A percentile compares a stretch with the other conserved stretches of the same genome.
These are phyloP conservation scores for Drosophila conformis DNA, from an alignment of 2,888 invertebrate species.

Conservation along the genomic window DNA sequence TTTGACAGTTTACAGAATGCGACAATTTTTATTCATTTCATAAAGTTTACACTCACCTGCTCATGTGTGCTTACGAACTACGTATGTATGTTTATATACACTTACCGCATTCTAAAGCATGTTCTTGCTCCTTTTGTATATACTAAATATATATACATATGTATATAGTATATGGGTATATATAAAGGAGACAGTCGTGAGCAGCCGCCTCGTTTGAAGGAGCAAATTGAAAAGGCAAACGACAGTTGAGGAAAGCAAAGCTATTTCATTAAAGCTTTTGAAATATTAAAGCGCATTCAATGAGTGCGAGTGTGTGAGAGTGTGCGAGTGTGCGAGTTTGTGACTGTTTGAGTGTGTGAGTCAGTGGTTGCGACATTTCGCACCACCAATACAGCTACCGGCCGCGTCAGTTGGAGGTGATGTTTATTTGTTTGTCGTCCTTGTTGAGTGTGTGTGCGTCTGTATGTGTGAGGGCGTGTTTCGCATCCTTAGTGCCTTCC, in stretches of 20 bases:
- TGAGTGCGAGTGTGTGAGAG: conserved; percentile 29
- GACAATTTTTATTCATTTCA: conserved; percentile 63
- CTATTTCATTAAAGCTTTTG: conserved; percentile 78
- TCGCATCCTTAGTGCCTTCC: conserved; percentile 52
- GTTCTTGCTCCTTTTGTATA: conserved; percentile 4
- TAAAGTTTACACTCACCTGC: conserved; percentile 39
- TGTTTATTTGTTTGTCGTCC: conserved; percentile 48
- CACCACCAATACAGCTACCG: conserved; percentile 1
- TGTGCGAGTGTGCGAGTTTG: conserved; percentile 8
- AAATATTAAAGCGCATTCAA: conserved; percentile 76
- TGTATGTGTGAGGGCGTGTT: conserved; percentile 26
- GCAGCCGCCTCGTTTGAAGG: conserved; percentile 30
- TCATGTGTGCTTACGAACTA: not conserved
- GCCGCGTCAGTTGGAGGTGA: conserved; percentile 35
- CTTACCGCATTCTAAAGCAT: not conserved
- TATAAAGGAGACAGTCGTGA: conserved; percentile 3
- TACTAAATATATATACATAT: not conserved
- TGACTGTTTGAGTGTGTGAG: conserved; percentile 5
- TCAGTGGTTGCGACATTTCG: conserved; percentile 35
- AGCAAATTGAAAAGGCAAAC: conserved; percentile 71
- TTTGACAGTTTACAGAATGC: conserved; percentile 52
- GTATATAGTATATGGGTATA: not conserved
- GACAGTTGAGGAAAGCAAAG: conserved; percentile 58
- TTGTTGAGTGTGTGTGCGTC: conserved; percentile 27
- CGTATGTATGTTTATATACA: conserved; percentile 6